Conservation (phyloP, 2,888 invertebrate species). For the Phyllotreta striolata region DNA sequence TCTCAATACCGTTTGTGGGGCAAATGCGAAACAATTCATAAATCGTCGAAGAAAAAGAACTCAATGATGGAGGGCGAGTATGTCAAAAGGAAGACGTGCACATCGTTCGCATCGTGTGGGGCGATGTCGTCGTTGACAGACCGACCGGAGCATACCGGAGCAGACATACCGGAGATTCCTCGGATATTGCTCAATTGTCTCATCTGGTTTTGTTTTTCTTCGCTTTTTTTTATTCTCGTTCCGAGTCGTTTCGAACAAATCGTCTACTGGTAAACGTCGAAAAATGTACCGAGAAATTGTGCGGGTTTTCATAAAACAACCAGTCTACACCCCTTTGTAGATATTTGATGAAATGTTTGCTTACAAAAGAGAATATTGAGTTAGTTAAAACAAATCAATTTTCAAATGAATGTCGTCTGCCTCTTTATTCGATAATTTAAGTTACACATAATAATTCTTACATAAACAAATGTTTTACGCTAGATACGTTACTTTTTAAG, state of each 20-base stretch:
- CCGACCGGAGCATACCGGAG: conserved; percentile 53
- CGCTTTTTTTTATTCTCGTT: no score
- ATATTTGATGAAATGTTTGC: conserved; percentile 1
- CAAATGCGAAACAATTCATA: conserved; percentile 21
- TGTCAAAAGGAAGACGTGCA: conserved; percentile 50
- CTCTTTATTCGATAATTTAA: conserved; percentile 14
- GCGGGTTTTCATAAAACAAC: no score
- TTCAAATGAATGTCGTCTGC: conserved; percentile 8
- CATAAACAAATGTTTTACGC: conserved; percentile 1
- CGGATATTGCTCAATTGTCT: conserved; percentile 53
- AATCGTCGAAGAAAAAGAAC: conserved; percentile 23
- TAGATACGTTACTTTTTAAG: conserved; percentile 32
- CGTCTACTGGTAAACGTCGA: no score
- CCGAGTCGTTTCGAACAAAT: no score
- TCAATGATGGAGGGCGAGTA: conserved; percentile 48
- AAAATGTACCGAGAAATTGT: no score
- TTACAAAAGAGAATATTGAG: background rate
- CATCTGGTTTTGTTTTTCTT: conserved; percentile 42
- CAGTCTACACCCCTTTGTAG: no score
- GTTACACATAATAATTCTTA: conserved; percentile 14
- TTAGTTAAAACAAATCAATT: background rate
- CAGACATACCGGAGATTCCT: conserved; percentile 48
- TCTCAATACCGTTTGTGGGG: no score
- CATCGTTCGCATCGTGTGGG: conserved; percentile 54
- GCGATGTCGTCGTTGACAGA: conserved; percentile 43